These are phyloP conservation scores for Octopus bimaculoides DNA, from an alignment of 1,140 invertebrate genomes.

Conservation along the genomic window DNA sequence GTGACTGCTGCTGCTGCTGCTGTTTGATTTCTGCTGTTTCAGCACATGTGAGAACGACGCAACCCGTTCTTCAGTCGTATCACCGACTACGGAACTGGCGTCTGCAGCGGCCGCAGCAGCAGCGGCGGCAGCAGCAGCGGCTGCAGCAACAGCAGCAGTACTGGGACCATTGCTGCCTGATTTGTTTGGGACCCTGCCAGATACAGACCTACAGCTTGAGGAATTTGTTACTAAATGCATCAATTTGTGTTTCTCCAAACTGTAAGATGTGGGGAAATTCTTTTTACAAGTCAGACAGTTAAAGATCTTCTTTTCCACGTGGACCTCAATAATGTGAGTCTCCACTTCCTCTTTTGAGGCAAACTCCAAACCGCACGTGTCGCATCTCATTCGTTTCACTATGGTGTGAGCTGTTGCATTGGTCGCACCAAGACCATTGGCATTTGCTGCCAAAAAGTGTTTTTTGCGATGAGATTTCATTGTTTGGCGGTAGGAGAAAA, in stretches of 20 bases:
- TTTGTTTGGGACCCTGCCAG: not conserved
- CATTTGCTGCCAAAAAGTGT: not conserved
- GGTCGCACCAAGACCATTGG: not conserved
- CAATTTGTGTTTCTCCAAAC: not conserved
- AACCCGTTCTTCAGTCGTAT: constrained; percentile 29
- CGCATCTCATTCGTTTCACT: too few relatives aligned
- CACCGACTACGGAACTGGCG: constrained; percentile 21
- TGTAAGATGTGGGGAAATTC: not conserved
- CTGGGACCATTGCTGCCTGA: constrained; percentile 15
- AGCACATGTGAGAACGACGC: constrained; percentile 23
- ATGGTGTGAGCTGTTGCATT: too few relatives aligned
- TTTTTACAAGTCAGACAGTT: constrained; percentile 3
- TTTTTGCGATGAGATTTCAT: constrained; percentile 6
- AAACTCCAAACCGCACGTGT: not conserved
- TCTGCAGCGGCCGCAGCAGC: not conserved
- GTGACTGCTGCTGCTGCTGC: not conserved
- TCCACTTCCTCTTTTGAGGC: not conserved
- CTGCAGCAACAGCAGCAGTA: constrained; percentile 30
- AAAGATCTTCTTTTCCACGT: not conserved
- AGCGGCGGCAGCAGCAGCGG: constrained; percentile 29
- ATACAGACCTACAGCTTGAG: not conserved
- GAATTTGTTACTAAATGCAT: not conserved
- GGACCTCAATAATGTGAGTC: not conserved
- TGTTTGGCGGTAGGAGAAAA: constrained; percentile 1
- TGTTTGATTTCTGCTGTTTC: not conserved